Percentiles rank a stretch among this genome's conserved stretches.
Conservation (phyloP, 2,113 vertebrate species). For the Gallinago media region DNA sequence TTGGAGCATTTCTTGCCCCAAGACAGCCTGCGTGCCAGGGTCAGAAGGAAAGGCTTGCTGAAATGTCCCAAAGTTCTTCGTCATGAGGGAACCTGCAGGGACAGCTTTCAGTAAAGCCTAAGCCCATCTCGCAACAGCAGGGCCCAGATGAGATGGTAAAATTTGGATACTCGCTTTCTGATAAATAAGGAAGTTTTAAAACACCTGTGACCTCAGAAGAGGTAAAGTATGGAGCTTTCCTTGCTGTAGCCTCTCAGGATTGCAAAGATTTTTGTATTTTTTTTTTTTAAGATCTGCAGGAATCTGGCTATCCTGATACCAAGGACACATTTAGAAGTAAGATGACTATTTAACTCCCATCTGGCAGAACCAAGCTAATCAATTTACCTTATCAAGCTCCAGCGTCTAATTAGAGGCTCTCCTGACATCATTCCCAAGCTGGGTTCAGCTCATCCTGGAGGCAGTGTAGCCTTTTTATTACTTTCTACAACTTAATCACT, state of each 20-base stretch:
- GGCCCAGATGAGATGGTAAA: accelerated
- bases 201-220: accelerated
- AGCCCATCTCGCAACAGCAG: not conserved
- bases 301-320: accelerated
- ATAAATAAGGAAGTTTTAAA: not conserved
- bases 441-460: not conserved
- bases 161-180: accelerated
- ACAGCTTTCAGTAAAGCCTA: accelerated
- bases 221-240: accelerated
- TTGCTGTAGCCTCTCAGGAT: not conserved
- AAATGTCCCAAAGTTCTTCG: accelerated
- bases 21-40: accelerated
- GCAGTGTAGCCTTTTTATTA: slow-evolving; percentile 34
- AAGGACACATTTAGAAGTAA: not conserved
- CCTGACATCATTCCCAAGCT: not conserved
- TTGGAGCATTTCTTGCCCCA: not conserved
- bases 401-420: not conserved
- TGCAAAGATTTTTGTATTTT: not conserved
- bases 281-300: not conserved
- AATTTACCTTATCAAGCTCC: slow-evolving; percentile 20
- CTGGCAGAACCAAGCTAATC: not conserved
- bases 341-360: not conserved
- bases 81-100: not conserved
- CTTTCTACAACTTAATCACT: slow-evolving; percentile 70
- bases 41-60: not conserved